phyloP scores from a whole-genome alignment of 2,113 vertebrate genomes.

The Panurus biarmicus region DNA sequence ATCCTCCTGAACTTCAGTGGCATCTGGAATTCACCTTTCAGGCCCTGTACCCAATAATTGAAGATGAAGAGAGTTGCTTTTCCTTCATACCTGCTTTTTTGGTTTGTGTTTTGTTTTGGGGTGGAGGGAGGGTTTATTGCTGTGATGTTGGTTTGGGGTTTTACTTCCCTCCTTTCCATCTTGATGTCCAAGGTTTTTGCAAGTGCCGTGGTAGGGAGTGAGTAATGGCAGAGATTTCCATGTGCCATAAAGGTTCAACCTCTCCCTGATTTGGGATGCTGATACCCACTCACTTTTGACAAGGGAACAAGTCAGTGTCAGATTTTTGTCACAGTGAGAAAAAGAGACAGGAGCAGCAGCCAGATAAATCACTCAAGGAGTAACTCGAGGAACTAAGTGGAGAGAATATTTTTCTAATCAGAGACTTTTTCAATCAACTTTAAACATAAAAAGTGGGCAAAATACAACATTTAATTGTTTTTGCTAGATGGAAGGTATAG shows the following conservation, averaged over 20 bases:
- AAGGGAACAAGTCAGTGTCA: background rate
- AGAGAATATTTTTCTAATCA: background rate
- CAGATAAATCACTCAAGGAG: background rate
- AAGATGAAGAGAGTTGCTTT: background rate
- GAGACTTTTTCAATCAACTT: background rate
- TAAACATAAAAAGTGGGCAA: background rate
- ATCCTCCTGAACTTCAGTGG: background rate
- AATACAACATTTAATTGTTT: background rate
- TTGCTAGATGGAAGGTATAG: background rate
- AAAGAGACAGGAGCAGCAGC: background rate
- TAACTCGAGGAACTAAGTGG: background rate
- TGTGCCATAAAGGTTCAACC: background rate
- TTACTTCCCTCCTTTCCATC: background rate
- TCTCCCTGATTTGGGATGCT: background rate
- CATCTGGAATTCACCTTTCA: background rate
- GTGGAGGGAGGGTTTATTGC: too few relatives aligned
- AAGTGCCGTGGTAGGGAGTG: background rate
- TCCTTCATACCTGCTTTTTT: background rate
- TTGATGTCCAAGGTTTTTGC: background rate
- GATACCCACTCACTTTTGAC: background rate
- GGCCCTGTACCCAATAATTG: background rate
- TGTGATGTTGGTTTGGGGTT: background rate
- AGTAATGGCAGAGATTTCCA: background rate
- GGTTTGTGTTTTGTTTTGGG: background rate
- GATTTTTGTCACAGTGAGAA: background rate